Percentiles rank a stretch among this genome's conserved stretches.
Evolutionary conservation across 2,797 vertebrate genomes (phyloP).

Genomic region (Danio choprae): DNA sequence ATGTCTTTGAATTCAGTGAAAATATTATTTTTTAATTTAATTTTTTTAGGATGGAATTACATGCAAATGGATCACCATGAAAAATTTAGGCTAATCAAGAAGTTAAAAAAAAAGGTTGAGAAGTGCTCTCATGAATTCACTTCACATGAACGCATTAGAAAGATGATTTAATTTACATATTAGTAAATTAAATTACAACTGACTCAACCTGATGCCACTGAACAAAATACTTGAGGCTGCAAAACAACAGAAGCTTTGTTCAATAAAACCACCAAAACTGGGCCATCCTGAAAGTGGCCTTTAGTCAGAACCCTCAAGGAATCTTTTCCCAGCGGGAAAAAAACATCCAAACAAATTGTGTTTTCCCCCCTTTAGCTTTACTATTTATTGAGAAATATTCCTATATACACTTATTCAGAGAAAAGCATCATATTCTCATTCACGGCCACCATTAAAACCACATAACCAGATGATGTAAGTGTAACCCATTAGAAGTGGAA

Average conservation of each 20-base stretch:
- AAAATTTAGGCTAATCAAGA: too few species aligned
- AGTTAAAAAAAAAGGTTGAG: too few species aligned
- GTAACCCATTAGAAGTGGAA: not conserved
- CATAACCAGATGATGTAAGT: too few species aligned
- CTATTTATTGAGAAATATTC: not conserved
- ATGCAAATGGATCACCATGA: too few species aligned
- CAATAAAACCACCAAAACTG: not conserved
- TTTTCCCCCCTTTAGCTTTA: not conserved
- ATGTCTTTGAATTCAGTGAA: too few species aligned
- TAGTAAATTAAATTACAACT: conserved; percentile 4
- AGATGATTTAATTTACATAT: not conserved
- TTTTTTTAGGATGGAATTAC: too few species aligned
- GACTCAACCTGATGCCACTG: not conserved
- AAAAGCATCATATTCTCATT: not conserved
- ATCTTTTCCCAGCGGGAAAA: not conserved
- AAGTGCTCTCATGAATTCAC: not conserved
- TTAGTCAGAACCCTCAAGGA: not conserved
- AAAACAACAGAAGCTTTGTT: not conserved
- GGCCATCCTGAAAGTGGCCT: not conserved
- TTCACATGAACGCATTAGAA: not conserved
- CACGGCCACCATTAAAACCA: not conserved
- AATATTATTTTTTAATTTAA: too few species aligned
- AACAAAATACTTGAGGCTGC: not conserved
- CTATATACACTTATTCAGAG: not conserved
- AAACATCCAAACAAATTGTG: not conserved